These are phyloP conservation scores for Syrista parreyssii DNA, from an alignment of 2,888 invertebrate genomes.

Conservation along the genomic window DNA sequence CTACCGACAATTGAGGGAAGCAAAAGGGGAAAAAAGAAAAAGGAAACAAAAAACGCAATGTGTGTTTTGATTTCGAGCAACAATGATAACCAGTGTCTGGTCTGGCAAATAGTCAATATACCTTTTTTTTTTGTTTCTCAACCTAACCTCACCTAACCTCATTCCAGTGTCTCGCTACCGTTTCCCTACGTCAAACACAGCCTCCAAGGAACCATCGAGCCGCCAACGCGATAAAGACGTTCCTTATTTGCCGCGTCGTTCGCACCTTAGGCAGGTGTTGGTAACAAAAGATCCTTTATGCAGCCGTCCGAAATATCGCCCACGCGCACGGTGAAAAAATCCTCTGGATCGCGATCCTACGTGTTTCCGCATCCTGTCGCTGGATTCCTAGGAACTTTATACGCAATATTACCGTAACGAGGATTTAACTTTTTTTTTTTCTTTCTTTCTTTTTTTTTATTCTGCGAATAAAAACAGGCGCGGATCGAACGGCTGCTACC, in stretches of 20 bases:
- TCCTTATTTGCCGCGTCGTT: conserved; percentile 45
- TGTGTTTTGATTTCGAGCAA: background rate
- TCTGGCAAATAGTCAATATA: conserved; percentile 2
- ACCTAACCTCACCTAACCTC: background rate
- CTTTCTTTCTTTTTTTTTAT: conserved; percentile 2
- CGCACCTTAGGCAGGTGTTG: conserved; percentile 47
- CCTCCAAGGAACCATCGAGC: conserved; percentile 26
- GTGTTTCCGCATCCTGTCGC: conserved; percentile 49
- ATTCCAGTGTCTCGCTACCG: background rate
- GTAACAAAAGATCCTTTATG: conserved; percentile 46
- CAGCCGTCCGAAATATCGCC: conserved; percentile 39
- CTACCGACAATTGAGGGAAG: too few relatives aligned
- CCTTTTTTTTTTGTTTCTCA: background rate
- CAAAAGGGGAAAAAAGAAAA: too few relatives aligned
- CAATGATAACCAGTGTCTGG: background rate
- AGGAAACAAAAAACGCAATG: too few relatives aligned
- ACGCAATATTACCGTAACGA: conserved; percentile 25
- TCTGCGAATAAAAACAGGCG: too few relatives aligned
- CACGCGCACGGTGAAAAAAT: conserved; percentile 37
- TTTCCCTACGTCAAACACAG: conserved; percentile 12
- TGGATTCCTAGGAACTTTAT: conserved; percentile 51
- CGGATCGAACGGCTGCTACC: too few relatives aligned
- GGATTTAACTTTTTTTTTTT: conserved; percentile 19
- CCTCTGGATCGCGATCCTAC: conserved; percentile 40
- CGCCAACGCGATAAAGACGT: conserved; percentile 38